Evolutionary conservation across 1,140 invertebrate species (phyloP), one percentile per base, ranked within the genome.

Genomic region (Zaprionus capensis): DNA sequence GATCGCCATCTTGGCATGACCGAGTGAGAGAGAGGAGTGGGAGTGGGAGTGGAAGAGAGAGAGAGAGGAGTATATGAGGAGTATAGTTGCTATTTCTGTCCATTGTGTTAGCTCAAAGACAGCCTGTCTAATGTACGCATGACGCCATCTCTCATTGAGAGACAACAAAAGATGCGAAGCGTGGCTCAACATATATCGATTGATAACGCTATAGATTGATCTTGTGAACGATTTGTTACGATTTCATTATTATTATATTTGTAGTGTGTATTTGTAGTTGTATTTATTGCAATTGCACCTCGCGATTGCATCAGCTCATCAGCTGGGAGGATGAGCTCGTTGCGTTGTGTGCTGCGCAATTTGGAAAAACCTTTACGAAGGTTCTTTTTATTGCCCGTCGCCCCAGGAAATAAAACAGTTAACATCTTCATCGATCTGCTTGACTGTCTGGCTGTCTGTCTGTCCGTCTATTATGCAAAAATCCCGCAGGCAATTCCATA

Each of bases 281-380:
- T 31, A 34, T 77, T 71, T 44, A 51, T 34, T 75, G 81, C 70
- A 84, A 84, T 81, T 46, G 66, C 70, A 85, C 20, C 66, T 63
- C 44, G 26, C 49, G 75, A 84, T 84, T 85, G 82, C 82, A 84
- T 84, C 82, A 84, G 82, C 78, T 69, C 38, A n/a, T 36, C 34
- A 15, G 14, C 36, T 77, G 58, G 15, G 15, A 24, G 46, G 20
- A 22, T 67, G 49, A 65, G 17, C 38, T 34, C 46, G 17, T 4
- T 12, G 4, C 14, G 20, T 68, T 53, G 22, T 53, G 11, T 70
- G 78, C 69, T 84, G 82, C 82, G 82, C 74, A 81, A 81, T 81
- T 84, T 31, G 70, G 78, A 84, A 81, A 78, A 81, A 75, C 82
- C 78, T 85, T 80, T 64, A 15, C 17, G 17, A 49, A 22, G 46